Conservation (phyloP, 2,113 vertebrate species). For the Alethe diademata region DNA sequence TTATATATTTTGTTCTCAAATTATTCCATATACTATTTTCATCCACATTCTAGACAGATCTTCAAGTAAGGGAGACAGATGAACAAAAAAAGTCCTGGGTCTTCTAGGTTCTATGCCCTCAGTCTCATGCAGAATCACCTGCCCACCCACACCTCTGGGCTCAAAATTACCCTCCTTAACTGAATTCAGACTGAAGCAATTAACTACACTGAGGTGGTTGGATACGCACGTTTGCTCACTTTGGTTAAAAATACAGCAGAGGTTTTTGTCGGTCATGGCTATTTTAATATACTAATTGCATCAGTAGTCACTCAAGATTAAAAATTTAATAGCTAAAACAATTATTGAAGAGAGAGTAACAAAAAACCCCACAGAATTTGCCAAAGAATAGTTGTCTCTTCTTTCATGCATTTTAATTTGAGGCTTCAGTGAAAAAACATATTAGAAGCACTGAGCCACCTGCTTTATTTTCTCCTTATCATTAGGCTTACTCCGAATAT, state of each 20-base stretch:
- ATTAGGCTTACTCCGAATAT: slow-evolving; percentile 18
- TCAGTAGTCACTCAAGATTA: background rate
- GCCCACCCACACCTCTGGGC: background rate
- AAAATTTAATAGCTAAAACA: background rate
- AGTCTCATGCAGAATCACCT: background rate
- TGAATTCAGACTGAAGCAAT: background rate
- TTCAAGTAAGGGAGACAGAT: background rate
- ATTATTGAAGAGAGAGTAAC: background rate
- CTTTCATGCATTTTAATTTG: background rate
- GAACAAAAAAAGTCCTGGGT: background rate
- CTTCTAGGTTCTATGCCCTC: background rate
- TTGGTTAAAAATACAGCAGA: background rate
- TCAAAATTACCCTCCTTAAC: background rate
- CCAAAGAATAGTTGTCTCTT: background rate
- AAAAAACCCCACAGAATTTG: background rate
- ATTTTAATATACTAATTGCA: background rate
- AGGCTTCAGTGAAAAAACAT: background rate
- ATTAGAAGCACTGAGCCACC: background rate
- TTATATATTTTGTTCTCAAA: background rate
- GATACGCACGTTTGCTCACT: background rate
- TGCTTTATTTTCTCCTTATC: slow-evolving; percentile 21
- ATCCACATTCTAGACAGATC: background rate
- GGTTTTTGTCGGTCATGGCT: background rate
- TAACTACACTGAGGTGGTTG: background rate
- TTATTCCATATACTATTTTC: background rate